Percentiles rank a stretch among this genome's conserved stretches.
Conservation (phyloP, 1,140 invertebrate species). For the Tetramorium alpestre region DNA sequence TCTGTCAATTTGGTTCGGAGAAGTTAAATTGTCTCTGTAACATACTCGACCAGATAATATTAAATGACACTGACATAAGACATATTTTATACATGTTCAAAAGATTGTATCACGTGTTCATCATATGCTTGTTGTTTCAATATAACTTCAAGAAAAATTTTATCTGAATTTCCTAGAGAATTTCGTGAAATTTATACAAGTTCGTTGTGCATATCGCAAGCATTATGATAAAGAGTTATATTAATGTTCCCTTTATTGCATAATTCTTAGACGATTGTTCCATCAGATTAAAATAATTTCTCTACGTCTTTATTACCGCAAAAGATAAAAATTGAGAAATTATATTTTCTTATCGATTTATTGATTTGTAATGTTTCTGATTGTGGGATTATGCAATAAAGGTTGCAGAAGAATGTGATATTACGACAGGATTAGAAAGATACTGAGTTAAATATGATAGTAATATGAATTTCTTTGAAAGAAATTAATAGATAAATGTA, state of each 20-base stretch:
- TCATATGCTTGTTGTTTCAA: slow-evolving; percentile 60
- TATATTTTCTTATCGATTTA: not conserved
- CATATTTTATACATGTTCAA: slow-evolving; percentile 63
- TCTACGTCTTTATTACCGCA: slow-evolving; percentile 13
- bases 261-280: slow-evolving; percentile 21
- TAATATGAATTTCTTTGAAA: slow-evolving; percentile 18
- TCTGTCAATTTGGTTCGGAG: slow-evolving; percentile 31
- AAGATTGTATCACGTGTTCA: slow-evolving; percentile 55
- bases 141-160: slow-evolving; percentile 59
- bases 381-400: slow-evolving; percentile 22
- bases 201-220: slow-evolving; percentile 24
- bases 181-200: slow-evolving; percentile 33
- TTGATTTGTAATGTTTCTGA: not conserved
- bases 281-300: not conserved
- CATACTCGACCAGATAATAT: slow-evolving; percentile 47
- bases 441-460: slow-evolving; percentile 32
- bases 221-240: slow-evolving; percentile 59
- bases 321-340: not conserved
- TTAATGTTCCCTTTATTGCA: slow-evolving; percentile 41
- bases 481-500: slow-evolving; percentile 27
- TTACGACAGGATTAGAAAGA: slow-evolving; percentile 36
- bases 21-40: slow-evolving; percentile 40
- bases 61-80: slow-evolving; percentile 50
- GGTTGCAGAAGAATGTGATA: slow-evolving; percentile 51
- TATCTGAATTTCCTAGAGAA: slow-evolving; percentile 18